phyloP scores from a whole-genome alignment of 2,888 invertebrate species.

The Zele albiditarsus region DNA sequence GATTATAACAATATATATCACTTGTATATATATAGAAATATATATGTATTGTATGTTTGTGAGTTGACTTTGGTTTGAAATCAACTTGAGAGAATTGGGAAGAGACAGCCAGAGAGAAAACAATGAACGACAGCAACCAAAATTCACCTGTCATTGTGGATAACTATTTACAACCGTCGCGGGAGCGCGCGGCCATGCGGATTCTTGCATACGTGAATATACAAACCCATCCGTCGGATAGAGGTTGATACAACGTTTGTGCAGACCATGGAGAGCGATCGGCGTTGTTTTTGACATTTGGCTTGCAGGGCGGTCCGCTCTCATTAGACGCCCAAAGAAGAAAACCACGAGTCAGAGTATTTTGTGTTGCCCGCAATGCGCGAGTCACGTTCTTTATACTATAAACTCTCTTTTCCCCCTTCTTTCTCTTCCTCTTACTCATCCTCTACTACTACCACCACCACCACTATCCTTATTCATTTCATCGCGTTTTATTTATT shows the following conservation, averaged over 20 bases:
- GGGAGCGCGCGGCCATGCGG: slow-evolving; percentile 39
- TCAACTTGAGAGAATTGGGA: slow-evolving; percentile 18
- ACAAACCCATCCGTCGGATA: slow-evolving; percentile 28
- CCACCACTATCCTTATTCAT: neutral
- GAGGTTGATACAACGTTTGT: slow-evolving; percentile 16
- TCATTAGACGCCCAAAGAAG: slow-evolving; percentile 56
- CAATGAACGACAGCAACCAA: slow-evolving; percentile 56
- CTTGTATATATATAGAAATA: no score
- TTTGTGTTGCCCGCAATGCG: slow-evolving; percentile 29
- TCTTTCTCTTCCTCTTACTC: slow-evolving; percentile 15
- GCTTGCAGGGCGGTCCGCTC: slow-evolving; percentile 61
- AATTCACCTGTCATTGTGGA: slow-evolving; percentile 67
- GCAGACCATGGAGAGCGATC: slow-evolving; percentile 6
- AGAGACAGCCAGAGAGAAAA: slow-evolving; percentile 47
- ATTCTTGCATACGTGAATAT: slow-evolving; percentile 62
- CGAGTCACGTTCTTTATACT: slow-evolving; percentile 24
- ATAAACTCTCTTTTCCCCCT: slow-evolving; percentile 21
- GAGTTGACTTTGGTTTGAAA: neutral
- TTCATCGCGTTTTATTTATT: neutral
- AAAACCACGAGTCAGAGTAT: slow-evolving; percentile 40
- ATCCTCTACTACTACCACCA: neutral
- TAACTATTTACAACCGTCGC: slow-evolving; percentile 66
- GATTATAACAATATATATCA: slow-evolving; percentile 42
- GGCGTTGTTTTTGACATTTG: slow-evolving; percentile 37
- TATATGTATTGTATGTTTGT: neutral